A percentile compares a stretch with the other conserved stretches of the same genome.
Evolutionary conservation across 1,140 invertebrate genomes (phyloP).

Genomic region (Fopius arisanus): DNA sequence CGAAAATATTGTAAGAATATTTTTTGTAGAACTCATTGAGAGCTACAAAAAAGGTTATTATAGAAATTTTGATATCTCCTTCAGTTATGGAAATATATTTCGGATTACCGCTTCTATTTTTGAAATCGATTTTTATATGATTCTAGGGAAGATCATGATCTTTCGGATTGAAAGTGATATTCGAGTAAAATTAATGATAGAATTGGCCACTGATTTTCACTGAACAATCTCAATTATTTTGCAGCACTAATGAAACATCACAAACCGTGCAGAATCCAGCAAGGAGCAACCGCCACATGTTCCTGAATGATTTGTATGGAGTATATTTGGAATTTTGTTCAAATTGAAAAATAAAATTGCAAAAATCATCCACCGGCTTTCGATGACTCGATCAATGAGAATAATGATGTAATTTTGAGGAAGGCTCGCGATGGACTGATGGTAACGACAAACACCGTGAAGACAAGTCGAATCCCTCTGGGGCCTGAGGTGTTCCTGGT

Average conservation of each 20-base stretch:
- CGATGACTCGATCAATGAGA: background rate
- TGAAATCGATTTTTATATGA: too few relatives aligned
- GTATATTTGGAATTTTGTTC: too few relatives aligned
- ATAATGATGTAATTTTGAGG: constrained; percentile 53
- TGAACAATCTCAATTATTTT: background rate
- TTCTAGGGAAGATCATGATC: too few relatives aligned
- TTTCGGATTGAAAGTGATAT: too few relatives aligned
- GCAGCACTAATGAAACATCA: background rate
- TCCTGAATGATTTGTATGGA: constrained; percentile 22
- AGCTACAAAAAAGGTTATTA: too few relatives aligned
- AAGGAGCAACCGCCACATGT: constrained; percentile 58
- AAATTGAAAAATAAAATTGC: background rate
- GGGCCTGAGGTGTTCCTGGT: constrained; percentile 30
- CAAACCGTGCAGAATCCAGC: constrained; percentile 56
- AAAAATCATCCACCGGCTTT: background rate
- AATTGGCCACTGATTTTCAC: background rate
- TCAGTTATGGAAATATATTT: too few relatives aligned
- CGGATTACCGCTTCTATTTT: too few relatives aligned
- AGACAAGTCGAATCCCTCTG: constrained; percentile 23
- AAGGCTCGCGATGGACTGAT: constrained; percentile 56
- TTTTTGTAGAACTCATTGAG: too few relatives aligned
- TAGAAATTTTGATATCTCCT: too few relatives aligned
- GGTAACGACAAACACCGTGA: constrained; percentile 46
- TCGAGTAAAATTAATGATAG: background rate
- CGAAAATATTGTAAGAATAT: too few relatives aligned